phyloP scores from a whole-genome alignment of 2,888 invertebrate species.

The Phortica magna region DNA sequence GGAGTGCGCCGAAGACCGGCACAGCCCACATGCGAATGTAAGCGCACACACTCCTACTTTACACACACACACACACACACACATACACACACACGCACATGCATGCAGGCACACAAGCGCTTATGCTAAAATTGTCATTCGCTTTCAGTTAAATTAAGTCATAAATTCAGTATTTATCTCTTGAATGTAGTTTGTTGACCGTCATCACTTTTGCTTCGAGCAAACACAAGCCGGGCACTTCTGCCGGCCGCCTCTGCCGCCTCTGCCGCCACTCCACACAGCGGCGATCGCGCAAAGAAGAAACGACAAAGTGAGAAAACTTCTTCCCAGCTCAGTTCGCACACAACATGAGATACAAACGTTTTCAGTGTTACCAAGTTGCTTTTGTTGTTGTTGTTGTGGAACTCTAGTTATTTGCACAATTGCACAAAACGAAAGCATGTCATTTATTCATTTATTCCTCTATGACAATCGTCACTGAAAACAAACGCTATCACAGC shows the following conservation, averaged over 20 bases:
- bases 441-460: not conserved
- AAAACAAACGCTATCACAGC: slow-evolving; percentile 13
- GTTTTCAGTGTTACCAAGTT: no score
- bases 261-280: not conserved
- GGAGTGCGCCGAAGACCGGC: not conserved
- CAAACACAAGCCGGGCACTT: slow-evolving; percentile 1
- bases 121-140: slow-evolving; percentile 65
- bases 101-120: slow-evolving; percentile 21
- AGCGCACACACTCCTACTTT: not conserved
- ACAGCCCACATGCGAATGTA: slow-evolving; percentile 24
- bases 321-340: no score
- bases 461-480: not conserved
- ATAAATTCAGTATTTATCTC: slow-evolving; percentile 78
- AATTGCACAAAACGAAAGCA: not conserved
- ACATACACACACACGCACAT: slow-evolving; percentile 15
- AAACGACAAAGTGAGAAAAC: not conserved
- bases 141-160: slow-evolving; percentile 77
- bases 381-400: not conserved
- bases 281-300: not conserved
- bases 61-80: slow-evolving; percentile 40
- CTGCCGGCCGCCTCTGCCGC: not conserved
- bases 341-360: no score
- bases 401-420: not conserved
- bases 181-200: slow-evolving; percentile 75
- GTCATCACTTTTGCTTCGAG: slow-evolving; percentile 64